Percentiles rank a stretch among this genome's conserved stretches.
Evolutionary conservation across 2,797 vertebrate species (phyloP).

Genomic region (Protosalanx chinensis): DNA sequence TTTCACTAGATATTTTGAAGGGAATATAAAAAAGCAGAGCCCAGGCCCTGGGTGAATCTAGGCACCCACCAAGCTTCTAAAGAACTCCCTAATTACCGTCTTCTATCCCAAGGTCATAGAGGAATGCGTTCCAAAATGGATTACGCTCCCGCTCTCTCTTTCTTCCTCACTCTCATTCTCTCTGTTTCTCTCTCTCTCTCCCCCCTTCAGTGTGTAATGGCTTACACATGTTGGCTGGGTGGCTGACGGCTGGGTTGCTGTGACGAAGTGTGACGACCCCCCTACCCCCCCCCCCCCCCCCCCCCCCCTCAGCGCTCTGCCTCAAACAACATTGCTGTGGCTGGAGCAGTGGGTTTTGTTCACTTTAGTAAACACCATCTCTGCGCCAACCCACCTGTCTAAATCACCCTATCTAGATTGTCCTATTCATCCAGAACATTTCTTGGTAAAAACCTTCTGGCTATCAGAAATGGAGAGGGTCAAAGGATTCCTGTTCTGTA

Average conservation of each 20-base stretch:
- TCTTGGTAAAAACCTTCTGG: slow-evolving; percentile 29
- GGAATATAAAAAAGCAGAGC: slow-evolving; percentile 46
- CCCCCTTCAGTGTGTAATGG: slow-evolving; percentile 53
- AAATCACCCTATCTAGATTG: slow-evolving; percentile 43
- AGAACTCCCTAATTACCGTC: slow-evolving; percentile 67
- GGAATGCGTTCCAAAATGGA: slow-evolving; percentile 72
- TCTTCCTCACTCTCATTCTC: slow-evolving; percentile 33
- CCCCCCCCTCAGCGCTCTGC: not conserved
- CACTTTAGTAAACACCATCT: slow-evolving; percentile 49
- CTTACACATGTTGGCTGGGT: slow-evolving; percentile 61
- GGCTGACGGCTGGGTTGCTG: slow-evolving; percentile 38
- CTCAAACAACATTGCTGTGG: slow-evolving; percentile 8
- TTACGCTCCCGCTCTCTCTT: slow-evolving; percentile 59
- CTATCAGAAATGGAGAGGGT: slow-evolving; percentile 28
- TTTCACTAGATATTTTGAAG: slow-evolving; percentile 53
- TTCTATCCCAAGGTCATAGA: slow-evolving; percentile 59
- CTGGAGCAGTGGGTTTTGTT: slow-evolving; percentile 52
- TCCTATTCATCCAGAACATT: slow-evolving; percentile 35
- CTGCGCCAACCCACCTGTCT: slow-evolving; percentile 59
- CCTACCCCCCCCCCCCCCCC: not conserved
- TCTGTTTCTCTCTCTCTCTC: slow-evolving; percentile 23
- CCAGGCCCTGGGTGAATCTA: slow-evolving; percentile 42
- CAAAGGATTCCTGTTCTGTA: slow-evolving; percentile 2
- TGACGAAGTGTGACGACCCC: slow-evolving; percentile 51
- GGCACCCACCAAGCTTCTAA: slow-evolving; percentile 51